Conservation (phyloP, 2,797 vertebrate species). For the Novumbra hubbsi region DNA sequence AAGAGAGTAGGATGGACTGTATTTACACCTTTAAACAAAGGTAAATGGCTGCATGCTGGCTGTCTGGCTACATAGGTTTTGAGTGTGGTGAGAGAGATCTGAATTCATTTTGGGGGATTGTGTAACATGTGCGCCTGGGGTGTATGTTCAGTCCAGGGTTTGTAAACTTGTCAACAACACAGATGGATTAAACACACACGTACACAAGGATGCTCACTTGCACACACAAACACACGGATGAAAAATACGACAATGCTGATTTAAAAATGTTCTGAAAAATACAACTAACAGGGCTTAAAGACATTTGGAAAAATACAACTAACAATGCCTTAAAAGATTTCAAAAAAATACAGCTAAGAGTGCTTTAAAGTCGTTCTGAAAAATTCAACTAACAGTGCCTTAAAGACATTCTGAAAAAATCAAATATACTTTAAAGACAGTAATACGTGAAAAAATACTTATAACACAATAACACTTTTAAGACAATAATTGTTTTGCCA, state of each 20-base stretch:
- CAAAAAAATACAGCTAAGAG: background rate
- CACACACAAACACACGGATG: constrained; percentile 6
- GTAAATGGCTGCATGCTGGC: background rate
- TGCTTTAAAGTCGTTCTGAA: background rate
- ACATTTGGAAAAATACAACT: background rate
- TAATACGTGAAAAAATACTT: background rate
- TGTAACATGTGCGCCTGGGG: constrained; percentile 42
- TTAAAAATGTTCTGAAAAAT: background rate
- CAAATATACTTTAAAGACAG: background rate
- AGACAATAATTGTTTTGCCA: background rate
- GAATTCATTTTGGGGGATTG: constrained; percentile 5
- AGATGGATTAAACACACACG: constrained; percentile 12
- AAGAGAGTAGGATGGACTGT: background rate
- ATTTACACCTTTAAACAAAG: background rate
- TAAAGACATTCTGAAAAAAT: background rate
- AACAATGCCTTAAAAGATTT: constrained; percentile 1
- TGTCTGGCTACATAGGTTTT: background rate
- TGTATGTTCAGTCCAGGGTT: constrained; percentile 43
- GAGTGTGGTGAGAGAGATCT: background rate
- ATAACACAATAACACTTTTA: background rate
- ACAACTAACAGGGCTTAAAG: background rate
- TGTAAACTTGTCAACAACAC: constrained; percentile 26
- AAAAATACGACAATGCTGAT: constrained; percentile 3
- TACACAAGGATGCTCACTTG: background rate
- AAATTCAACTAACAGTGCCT: constrained; percentile 11